Conservation (phyloP, 2,113 vertebrate species). For the Chunga burmeisteri region DNA sequence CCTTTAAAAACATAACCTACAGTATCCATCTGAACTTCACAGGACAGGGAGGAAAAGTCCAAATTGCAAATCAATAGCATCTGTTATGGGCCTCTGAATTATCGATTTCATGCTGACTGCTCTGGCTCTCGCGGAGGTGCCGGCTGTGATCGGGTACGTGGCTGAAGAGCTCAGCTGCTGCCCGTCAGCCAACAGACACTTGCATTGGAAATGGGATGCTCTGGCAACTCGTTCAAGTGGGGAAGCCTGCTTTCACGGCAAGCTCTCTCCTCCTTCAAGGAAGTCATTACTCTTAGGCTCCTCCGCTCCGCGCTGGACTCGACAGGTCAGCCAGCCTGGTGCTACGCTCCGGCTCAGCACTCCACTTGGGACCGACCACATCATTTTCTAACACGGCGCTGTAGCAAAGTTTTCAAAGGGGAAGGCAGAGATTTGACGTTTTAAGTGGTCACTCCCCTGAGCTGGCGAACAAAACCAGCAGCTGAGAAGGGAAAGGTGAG, state of each 20-base stretch:
- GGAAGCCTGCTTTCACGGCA: not conserved
- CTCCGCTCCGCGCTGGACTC: rapidly evolving
- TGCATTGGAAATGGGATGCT: not conserved
- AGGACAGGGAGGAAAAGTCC: not conserved
- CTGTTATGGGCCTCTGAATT: not conserved
- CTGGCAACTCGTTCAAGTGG: not conserved
- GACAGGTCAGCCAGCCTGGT: rapidly evolving
- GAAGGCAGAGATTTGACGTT: not conserved
- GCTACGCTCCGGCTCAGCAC: rapidly evolving
- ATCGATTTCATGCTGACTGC: not conserved
- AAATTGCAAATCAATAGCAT: not conserved
- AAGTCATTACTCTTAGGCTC: not conserved
- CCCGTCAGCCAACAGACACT: rapidly evolving
- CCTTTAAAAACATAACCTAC: not conserved
- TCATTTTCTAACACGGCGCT: rapidly evolving
- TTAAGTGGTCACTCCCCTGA: rapidly evolving
- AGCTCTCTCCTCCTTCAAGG: not conserved
- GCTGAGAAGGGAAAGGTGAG: not conserved
- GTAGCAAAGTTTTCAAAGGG: not conserved
- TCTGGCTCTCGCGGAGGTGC: not conserved
- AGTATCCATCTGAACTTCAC: not conserved
- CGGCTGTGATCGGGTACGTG: rapidly evolving
- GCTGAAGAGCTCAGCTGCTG: not conserved
- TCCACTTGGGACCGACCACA: rapidly evolving
- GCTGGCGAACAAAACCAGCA: not conserved